Percentiles rank a stretch among this genome's conserved stretches.
These are phyloP conservation scores for Apotomis turbidana DNA, from an alignment of 2,888 invertebrate species.

Conservation along the genomic window DNA sequence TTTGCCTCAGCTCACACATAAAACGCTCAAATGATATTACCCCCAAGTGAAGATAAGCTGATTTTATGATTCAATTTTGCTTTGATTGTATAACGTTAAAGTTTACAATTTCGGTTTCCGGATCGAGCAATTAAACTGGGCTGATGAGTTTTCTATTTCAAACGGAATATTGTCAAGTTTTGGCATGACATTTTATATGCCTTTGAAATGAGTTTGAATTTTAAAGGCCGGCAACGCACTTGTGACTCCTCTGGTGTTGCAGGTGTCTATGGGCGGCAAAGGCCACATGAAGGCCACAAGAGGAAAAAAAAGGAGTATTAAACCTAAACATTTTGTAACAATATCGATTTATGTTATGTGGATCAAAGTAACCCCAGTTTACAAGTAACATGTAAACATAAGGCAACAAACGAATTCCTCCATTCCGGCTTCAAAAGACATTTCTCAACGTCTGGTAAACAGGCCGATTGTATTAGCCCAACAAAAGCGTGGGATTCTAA, in stretches of 20 bases:
- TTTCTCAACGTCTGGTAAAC: conserved; percentile 3
- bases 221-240: too few species aligned
- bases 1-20: conserved; percentile 44
- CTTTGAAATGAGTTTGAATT: too few species aligned
- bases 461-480: conserved; percentile 33
- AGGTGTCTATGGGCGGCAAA: too few species aligned
- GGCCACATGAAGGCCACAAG: too few species aligned
- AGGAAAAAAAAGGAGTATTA: too few species aligned
- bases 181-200: not conserved
- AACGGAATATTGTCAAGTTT: not conserved
- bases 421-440: not conserved
- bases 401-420: not conserved
- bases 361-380: too few species aligned
- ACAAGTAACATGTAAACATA: not conserved
- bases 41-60: conserved; percentile 42
- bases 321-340: too few species aligned
- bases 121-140: conserved; percentile 15
- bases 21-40: conserved; percentile 26
- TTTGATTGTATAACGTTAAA: conserved; percentile 27
- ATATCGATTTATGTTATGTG: too few species aligned
- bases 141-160: not conserved
- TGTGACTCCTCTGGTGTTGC: too few species aligned
- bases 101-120: conserved; percentile 19
- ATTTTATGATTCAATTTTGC: conserved; percentile 36
- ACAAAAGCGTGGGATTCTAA: conserved; percentile 34